Percentiles rank a stretch among this genome's conserved stretches.
Evolutionary conservation across 2,113 vertebrate genomes (phyloP).

Genomic region (Genyomyrus donnyi): DNA sequence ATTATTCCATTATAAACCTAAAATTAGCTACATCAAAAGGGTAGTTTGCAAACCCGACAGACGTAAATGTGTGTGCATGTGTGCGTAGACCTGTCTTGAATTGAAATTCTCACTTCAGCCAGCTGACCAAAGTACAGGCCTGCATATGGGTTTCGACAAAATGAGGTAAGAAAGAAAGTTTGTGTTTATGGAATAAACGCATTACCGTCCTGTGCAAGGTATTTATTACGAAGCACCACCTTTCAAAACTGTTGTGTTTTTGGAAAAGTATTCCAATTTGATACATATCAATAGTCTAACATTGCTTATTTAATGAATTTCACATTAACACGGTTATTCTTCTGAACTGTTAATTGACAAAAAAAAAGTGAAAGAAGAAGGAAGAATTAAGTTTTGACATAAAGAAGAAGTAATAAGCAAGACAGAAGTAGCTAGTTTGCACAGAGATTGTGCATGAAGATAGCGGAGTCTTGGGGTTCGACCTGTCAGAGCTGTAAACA

Average conservation of each 20-base stretch:
- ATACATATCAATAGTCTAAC: not conserved
- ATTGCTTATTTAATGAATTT: not conserved
- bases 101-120: not conserved
- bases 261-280: no score
- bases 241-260: no score
- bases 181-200: not conserved
- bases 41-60: not conserved
- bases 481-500: not conserved
- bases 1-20: not conserved
- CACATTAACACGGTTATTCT: not conserved
- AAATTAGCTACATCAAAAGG: not conserved
- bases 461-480: not conserved
- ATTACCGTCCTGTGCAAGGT: not conserved
- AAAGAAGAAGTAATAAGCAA: not conserved
- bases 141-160: not conserved
- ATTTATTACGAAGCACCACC: not conserved
- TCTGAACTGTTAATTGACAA: not conserved
- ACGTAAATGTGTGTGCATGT: not conserved
- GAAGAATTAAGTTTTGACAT: not conserved
- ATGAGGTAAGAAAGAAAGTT: not conserved
- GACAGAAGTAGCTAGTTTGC: not conserved
- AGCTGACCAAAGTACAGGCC: not conserved
- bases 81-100: not conserved
- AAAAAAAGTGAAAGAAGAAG: not conserved
- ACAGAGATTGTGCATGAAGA: not conserved